Conservation (phyloP, 2,888 invertebrate species). For the Buathra laborator region DNA sequence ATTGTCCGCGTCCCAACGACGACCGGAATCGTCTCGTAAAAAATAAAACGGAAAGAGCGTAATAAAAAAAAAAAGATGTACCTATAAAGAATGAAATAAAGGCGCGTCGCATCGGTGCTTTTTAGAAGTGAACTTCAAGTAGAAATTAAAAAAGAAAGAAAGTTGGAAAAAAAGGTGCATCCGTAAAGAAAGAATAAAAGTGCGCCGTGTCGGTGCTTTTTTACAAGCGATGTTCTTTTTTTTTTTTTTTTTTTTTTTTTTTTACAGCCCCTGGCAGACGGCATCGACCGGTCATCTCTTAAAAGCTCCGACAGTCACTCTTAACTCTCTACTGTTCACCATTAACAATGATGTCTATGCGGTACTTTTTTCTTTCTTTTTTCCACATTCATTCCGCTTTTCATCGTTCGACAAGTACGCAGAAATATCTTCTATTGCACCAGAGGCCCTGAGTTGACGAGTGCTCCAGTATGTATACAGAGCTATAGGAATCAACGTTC, state of each 20-base stretch:
- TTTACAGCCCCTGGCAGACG: constrained; percentile 49
- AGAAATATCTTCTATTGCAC: neutral
- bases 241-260: constrained; percentile 27
- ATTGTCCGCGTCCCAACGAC: neutral
- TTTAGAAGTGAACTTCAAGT: constrained; percentile 1
- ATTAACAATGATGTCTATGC: constrained; percentile 8
- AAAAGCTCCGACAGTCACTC: constrained; percentile 50
- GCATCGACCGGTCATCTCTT: constrained; percentile 64
- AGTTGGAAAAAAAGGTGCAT: constrained; percentile 19
- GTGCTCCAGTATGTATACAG: neutral
- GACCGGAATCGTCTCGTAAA: neutral
- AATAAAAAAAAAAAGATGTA: constrained; percentile 19
- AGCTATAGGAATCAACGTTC: constrained; percentile 48
- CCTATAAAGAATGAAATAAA: constrained; percentile 49
- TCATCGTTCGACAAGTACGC: constrained; percentile 16
- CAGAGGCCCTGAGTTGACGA: neutral
- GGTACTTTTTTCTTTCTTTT: constrained; percentile 3
- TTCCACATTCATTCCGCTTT: constrained; percentile 29
- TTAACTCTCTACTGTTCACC: constrained; percentile 33
- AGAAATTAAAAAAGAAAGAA: neutral
- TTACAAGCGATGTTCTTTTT: constrained; percentile 38
- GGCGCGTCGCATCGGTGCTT: constrained; percentile 32
- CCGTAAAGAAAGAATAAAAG: constrained; percentile 55
- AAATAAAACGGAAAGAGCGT: neutral
- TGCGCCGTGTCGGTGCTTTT: constrained; percentile 33